A percentile compares a stretch with the other conserved stretches of the same genome.
Conservation (phyloP, 2,888 invertebrate genomes). For the Heliconius sara region DNA sequence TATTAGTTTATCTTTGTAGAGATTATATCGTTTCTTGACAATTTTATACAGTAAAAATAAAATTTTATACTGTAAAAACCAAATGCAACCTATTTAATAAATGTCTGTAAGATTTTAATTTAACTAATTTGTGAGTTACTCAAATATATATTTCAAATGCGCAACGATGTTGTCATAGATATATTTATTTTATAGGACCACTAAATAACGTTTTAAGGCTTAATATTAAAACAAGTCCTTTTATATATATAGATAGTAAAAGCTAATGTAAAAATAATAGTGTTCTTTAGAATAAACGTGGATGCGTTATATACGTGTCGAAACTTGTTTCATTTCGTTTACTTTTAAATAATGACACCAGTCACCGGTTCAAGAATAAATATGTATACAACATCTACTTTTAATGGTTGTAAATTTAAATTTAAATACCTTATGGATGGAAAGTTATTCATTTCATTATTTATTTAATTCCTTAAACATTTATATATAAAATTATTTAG, state of each 20-base stretch:
- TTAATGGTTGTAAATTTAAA: slow-evolving; percentile 20
- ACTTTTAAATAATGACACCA: slow-evolving; percentile 21
- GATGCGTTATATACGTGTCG: not conserved
- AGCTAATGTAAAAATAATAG: slow-evolving; percentile 14
- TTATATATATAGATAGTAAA: not conserved
- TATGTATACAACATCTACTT: slow-evolving; percentile 17
- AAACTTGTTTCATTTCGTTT: slow-evolving; percentile 26
- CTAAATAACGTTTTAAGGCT: not conserved
- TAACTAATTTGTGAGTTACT: too few relatives aligned
- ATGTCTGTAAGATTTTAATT: too few relatives aligned
- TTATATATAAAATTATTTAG: not conserved
- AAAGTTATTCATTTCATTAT: not conserved
- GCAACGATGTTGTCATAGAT: not conserved
- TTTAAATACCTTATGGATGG: slow-evolving; percentile 5
- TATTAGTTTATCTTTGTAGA: not conserved
- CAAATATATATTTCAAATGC: too few relatives aligned
- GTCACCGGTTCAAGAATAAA: slow-evolving; percentile 9
- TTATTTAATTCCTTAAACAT: not conserved
- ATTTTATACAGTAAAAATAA: too few relatives aligned
- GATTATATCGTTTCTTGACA: not conserved
- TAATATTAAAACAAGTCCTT: not conserved
- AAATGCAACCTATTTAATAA: too few relatives aligned
- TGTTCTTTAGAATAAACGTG: slow-evolving; percentile 7
- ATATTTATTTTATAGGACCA: not conserved
- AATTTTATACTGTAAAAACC: too few relatives aligned